These are phyloP conservation scores for Caenorhabditis parvicauda DNA, from an alignment of 2,888 invertebrate genomes.

Conservation along the genomic window DNA sequence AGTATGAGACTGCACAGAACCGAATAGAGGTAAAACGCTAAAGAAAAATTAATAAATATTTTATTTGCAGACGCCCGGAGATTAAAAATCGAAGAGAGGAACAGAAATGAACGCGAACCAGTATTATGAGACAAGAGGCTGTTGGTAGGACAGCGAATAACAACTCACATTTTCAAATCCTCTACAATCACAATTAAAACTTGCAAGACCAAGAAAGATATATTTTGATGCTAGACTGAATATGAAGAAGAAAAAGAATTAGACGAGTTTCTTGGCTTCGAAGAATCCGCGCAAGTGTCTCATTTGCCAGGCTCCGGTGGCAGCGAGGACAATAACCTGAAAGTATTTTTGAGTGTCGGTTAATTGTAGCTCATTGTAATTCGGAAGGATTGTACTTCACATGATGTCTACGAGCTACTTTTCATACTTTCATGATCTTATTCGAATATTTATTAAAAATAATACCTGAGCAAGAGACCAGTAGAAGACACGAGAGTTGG, in stretches of 20 bases:
- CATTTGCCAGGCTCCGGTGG: constrained; percentile 99
- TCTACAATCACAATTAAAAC: not conserved
- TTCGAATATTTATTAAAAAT: not conserved
- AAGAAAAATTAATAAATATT: not conserved
- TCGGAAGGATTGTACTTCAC: no score
- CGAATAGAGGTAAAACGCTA: not conserved
- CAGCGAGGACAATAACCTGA: constrained; percentile 86
- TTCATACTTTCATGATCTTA: not conserved
- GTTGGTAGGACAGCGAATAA: constrained; percentile 1
- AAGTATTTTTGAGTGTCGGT: constrained; percentile 5
- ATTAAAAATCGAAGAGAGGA: not conserved
- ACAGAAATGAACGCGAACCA: constrained; percentile 8
- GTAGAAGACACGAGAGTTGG: constrained; percentile 89
- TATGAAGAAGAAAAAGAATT: constrained; percentile 25
- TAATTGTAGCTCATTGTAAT: no score
- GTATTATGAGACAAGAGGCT: constrained; percentile 8
- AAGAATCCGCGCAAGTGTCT: constrained; percentile 97
- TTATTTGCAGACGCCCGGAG: no score
- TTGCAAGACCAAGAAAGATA: not conserved
- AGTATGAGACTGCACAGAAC: no score
- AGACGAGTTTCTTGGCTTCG: constrained; percentile 95
- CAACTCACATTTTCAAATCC: constrained; percentile 5
- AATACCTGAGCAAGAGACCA: constrained; percentile 67
- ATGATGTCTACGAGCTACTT: no score
- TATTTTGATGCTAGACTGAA: constrained; percentile 1